Evolutionary conservation across 1,140 invertebrate genomes (phyloP).

Genomic region (Metaphire vulgaris): DNA sequence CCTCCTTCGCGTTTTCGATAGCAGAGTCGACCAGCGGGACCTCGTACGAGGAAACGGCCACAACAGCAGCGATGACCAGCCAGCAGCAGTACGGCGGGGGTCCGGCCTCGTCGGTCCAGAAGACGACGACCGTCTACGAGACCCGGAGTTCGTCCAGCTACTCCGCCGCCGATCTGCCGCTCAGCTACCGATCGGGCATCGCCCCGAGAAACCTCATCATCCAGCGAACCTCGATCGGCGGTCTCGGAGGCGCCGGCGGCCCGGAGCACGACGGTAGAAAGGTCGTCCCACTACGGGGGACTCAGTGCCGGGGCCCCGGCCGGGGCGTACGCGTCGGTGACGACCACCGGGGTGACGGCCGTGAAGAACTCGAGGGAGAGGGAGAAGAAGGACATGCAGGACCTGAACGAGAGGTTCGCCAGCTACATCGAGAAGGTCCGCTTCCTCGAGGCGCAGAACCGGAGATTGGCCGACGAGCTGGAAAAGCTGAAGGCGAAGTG

Average conservation of each 20-base stretch:
- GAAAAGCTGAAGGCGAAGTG: slow-evolving; percentile 30
- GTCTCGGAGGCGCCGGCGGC: slow-evolving; percentile 3
- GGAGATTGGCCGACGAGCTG: slow-evolving; percentile 26
- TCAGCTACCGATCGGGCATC: slow-evolving; percentile 7
- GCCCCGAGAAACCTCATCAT: slow-evolving; percentile 19
- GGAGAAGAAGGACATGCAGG: slow-evolving; percentile 34
- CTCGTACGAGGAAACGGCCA: too few relatives aligned
- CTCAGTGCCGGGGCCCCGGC: slow-evolving; percentile 31
- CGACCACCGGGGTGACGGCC: slow-evolving; percentile 44
- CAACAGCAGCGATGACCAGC: too few relatives aligned
- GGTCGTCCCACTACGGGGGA: slow-evolving; percentile 13
- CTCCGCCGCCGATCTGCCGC: slow-evolving; percentile 9
- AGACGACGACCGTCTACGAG: neutral
- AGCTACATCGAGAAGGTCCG: slow-evolving; percentile 33
- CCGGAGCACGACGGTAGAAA: neutral
- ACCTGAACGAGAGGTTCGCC: slow-evolving; percentile 33
- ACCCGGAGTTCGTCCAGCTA: neutral
- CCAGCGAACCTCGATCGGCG: slow-evolving; percentile 10
- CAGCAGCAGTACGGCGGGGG: too few relatives aligned
- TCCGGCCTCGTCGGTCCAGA: neutral
- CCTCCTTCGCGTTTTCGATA: too few relatives aligned
- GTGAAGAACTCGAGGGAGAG: slow-evolving; percentile 51
- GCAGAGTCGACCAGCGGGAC: too few relatives aligned
- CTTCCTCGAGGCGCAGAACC: slow-evolving; percentile 32
- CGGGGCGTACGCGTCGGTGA: slow-evolving; percentile 39